phyloP scores from a whole-genome alignment of 2,888 invertebrate genomes.

The Fragum sueziense region DNA sequence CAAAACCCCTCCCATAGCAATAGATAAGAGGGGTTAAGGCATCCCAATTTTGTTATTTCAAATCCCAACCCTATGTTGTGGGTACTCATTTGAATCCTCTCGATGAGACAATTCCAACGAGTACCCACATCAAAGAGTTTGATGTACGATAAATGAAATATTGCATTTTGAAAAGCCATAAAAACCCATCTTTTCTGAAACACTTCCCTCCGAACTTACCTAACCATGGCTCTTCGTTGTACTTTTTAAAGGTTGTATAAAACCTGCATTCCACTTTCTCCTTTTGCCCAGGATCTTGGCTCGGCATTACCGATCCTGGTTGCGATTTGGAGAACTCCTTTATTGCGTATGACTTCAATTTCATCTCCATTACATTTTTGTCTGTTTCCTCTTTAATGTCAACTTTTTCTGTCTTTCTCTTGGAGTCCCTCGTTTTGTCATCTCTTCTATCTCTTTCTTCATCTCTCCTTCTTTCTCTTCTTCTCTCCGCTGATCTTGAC shows the following conservation, averaged over 20 bases:
- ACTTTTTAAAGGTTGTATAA: not conserved
- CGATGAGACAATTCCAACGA: too few species aligned
- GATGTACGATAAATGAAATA: too few species aligned
- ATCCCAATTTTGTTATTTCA: too few species aligned
- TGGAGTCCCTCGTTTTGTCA: not conserved
- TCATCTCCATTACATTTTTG: not conserved
- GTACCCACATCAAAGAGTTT: too few species aligned
- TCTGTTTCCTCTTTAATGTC: not conserved
- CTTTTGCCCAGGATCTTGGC: not conserved
- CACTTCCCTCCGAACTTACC: too few species aligned
- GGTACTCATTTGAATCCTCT: too few species aligned
- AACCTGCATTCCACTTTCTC: constrained; percentile 8
- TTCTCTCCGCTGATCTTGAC: constrained; percentile 15
- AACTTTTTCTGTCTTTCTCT: not conserved
- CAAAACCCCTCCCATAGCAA: too few species aligned
- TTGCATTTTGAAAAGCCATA: too few species aligned
- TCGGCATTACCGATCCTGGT: not conserved
- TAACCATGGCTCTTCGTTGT: not conserved
- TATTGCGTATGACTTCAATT: not conserved
- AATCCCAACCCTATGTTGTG: too few species aligned
- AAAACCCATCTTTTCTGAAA: too few species aligned
- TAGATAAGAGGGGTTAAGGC: too few species aligned
- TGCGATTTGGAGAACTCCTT: not conserved
- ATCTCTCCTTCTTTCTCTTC: not conserved
- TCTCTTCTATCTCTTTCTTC: constrained; percentile 1